Evolutionary conservation across 2,888 invertebrate species (phyloP), one percentile per base, ranked within the genome.

Genomic region (Alentia gelatinosa): DNA sequence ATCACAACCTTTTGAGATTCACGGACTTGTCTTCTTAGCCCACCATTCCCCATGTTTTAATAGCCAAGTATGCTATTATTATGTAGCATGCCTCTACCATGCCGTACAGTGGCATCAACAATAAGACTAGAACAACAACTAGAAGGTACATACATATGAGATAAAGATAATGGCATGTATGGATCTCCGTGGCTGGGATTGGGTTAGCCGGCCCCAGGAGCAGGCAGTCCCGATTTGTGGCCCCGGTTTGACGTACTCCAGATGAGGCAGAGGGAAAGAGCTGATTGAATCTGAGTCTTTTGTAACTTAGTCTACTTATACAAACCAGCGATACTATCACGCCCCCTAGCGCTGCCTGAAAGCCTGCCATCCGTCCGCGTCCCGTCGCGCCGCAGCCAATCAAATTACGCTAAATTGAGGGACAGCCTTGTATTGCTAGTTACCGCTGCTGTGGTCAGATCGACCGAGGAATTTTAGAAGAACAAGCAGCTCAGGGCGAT

Each of bases 221-320:
- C 12, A 30, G 63, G 9, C 30, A 30, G 26, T 26, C 4, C 12
- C 30, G 68, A 68, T 68, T 68, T 68, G 68, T 30, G 26, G 68
- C 30, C 12, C 35, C 9, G 23, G 35, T 35, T 35, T 79, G 79
- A 79, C 23, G 79, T 9, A 79, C 79, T 37, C 79, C 79, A 79
- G 79, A 79, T 37, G 79, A 79, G 35, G 1, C 79, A 12, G n/a
- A 23, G 37, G 79, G 15, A 19, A 79, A 1, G 37, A 26, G 23
- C 37, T 39, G 35, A 79, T 79, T 79, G 37, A 35, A 79, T 79
- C 79, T 37, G 37, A 5, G 79, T 23, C 79, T 79, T 79, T 79
- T 79, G 79, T 79, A 79, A 79, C 79, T 79, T 23, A 26, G 35
- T 79, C 79, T 79, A 23, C 79, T 19, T 39, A 19, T 39, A 35